Conservation (phyloP, 1,140 invertebrate species). For the Drosophila ficusphila region DNA sequence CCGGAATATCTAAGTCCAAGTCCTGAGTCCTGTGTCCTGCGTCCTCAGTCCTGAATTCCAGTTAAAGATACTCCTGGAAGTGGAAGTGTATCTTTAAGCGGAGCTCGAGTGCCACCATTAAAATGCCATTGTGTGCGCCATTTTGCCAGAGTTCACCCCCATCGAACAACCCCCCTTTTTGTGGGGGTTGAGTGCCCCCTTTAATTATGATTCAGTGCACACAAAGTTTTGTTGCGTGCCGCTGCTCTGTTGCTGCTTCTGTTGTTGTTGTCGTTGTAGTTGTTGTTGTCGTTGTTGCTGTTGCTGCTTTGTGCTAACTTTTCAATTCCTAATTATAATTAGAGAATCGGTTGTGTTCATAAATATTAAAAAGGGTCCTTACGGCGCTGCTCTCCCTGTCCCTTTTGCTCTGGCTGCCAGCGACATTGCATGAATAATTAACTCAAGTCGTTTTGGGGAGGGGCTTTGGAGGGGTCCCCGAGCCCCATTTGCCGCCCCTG, state of each 20-base stretch:
- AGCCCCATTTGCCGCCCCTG: slow-evolving; percentile 62
- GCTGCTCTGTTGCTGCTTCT: slow-evolving; percentile 26
- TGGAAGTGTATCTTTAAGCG: slow-evolving; percentile 30
- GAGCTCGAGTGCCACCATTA: slow-evolving; percentile 67
- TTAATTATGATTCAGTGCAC: slow-evolving; percentile 82
- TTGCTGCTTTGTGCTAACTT: slow-evolving; percentile 73
- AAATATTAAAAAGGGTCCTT: slow-evolving; percentile 81
- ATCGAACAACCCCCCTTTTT: slow-evolving; percentile 20
- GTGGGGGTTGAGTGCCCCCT: slow-evolving; percentile 3
- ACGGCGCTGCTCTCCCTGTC: slow-evolving; percentile 33
- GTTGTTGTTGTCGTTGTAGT: slow-evolving; percentile 31
- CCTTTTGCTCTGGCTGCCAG: slow-evolving; percentile 40
- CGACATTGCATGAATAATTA: slow-evolving; percentile 82
- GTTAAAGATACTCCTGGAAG: slow-evolving; percentile 10
- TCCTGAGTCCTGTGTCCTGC: not conserved
- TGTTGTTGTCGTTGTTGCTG: slow-evolving; percentile 38
- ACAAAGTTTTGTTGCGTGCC: slow-evolving; percentile 81
- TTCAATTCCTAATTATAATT: slow-evolving; percentile 83
- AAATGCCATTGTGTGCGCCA: slow-evolving; percentile 65
- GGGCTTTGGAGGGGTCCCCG: slow-evolving; percentile 8
- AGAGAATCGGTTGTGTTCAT: slow-evolving; percentile 83
- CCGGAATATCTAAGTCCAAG: slow-evolving; percentile 19
- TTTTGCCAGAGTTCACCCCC: slow-evolving; percentile 52
- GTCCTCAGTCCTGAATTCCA: slow-evolving; percentile 1
- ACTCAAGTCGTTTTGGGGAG: slow-evolving; percentile 66